Base-by-base conservation (phyloP, 1,140 invertebrate genomes). In the Listronotus oregonensis region DNA sequence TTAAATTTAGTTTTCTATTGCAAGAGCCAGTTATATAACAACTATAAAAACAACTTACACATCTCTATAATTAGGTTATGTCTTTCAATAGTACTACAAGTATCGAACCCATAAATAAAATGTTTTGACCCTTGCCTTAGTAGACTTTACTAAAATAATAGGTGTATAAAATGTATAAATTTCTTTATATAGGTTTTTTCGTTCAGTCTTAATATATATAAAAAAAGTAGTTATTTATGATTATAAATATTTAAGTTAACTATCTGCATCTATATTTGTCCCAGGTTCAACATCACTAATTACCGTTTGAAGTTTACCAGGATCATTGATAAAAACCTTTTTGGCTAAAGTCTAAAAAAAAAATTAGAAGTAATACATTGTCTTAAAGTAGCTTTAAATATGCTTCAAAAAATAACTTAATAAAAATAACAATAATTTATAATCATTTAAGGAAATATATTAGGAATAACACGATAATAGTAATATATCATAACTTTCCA, bases 241-340 rank as follows among this genome's bases (percentile, higher is more conserved):
- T 46, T 18, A 18, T 7, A 17, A 14, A 17, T 44, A 49, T 15
- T 31, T 37, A 37, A 60, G 40, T 57, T 60, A 66, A 39, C 63
- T 58, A 57, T 65, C 39, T 50, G 43, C 31, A 14, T 66, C 56
- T 52, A 56, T 39, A 40, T 51, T 34, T 15, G 56, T 54, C 21
- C 56, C 51, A 1, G 51, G 39, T 5, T 66, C 64, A 12, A 32
- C 49, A 15, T 60, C 37, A 39, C 27, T 44, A 37, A 39, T 40
- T 14, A 66, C 6, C 34, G 55, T n/a, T 37, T 66, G 64, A 31
- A 90, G 77, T 79, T 90, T 91, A 17, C 81, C 84, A 0, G 91
- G 90, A 80, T 93, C 90, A 73, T 93, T 92, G 56, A 91, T 89
- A 75, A 91, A 91, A 46, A 95, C 81, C 72, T 90, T 91, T 71